Percentiles rank a stretch among this genome's conserved stretches.
Conservation (phyloP, 2,113 vertebrate genomes). For the Siniperca knerii region DNA sequence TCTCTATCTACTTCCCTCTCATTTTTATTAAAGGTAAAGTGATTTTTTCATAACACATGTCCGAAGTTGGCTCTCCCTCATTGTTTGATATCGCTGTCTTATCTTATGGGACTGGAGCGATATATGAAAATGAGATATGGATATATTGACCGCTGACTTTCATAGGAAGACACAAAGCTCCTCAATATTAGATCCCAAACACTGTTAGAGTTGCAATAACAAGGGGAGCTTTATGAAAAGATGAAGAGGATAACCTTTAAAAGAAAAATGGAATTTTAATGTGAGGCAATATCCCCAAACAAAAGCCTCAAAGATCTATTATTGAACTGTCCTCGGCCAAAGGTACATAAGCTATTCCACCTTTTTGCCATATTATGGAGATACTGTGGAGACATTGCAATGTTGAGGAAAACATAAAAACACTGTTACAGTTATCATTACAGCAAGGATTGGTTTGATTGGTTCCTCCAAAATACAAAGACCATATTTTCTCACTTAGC, state of each 20-base stretch:
- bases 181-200: conserved; percentile 57
- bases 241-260: conserved; percentile 75
- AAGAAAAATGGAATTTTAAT: conserved; percentile 62
- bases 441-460: neutral
- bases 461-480: neutral
- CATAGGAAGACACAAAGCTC: conserved; percentile 34
- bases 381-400: neutral
- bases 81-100: conserved; percentile 42
- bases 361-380: neutral
- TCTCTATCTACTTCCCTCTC: neutral
- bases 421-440: neutral
- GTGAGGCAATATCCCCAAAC: conserved; percentile 67
- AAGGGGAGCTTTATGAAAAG: conserved; percentile 75
- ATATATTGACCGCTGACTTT: conserved; percentile 67
- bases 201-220: conserved; percentile 67
- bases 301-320: conserved; percentile 40
- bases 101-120: conserved; percentile 55
- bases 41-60: conserved; percentile 54
- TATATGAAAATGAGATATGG: conserved; percentile 74
- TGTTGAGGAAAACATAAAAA: neutral
- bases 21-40: conserved; percentile 55
- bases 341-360: neutral
- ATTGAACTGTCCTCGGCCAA: conserved; percentile 14
- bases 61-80: conserved; percentile 21
- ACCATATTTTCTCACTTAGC: neutral